These are phyloP conservation scores for Calyptommatus sinebrachiatus DNA, from an alignment of 2,113 vertebrate species.

Conservation along the genomic window DNA sequence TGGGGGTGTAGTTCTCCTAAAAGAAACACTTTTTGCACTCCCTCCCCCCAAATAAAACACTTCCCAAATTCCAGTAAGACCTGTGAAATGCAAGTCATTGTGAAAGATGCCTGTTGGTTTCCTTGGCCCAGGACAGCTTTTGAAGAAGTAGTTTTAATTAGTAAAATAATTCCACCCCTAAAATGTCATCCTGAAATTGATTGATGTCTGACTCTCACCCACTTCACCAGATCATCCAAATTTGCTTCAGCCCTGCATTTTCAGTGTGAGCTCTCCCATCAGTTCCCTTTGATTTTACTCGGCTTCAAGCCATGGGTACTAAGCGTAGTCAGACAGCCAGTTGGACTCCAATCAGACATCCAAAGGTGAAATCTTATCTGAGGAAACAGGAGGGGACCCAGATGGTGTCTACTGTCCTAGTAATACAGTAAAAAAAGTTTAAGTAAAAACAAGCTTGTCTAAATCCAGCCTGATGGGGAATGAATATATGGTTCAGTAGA, in stretches of 20 bases:
- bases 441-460: slow-evolving; percentile 34
- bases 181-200: background rate
- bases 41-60: no score
- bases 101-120: background rate
- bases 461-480: slow-evolving; percentile 42
- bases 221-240: slow-evolving; percentile 5
- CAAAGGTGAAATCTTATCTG: slow-evolving; percentile 56
- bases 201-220: background rate
- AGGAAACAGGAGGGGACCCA: slow-evolving; percentile 46
- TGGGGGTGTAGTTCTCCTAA: no score
- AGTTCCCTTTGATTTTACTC: slow-evolving; percentile 16
- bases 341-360: slow-evolving; percentile 36
- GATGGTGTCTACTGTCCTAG: slow-evolving; percentile 17
- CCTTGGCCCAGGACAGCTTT: background rate
- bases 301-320: slow-evolving; percentile 12
- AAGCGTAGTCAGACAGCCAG: slow-evolving; percentile 20
- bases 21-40: no score
- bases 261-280: slow-evolving; percentile 1
- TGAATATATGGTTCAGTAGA: slow-evolving; percentile 46
- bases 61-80: no score
- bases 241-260: background rate
- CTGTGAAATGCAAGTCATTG: no score
- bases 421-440: slow-evolving; percentile 40
- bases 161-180: background rate
- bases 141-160: background rate